Evolutionary conservation across 1,140 invertebrate genomes (phyloP), one percentile per base, ranked within the genome.

Genomic region (Drosophila sechellia): DNA sequence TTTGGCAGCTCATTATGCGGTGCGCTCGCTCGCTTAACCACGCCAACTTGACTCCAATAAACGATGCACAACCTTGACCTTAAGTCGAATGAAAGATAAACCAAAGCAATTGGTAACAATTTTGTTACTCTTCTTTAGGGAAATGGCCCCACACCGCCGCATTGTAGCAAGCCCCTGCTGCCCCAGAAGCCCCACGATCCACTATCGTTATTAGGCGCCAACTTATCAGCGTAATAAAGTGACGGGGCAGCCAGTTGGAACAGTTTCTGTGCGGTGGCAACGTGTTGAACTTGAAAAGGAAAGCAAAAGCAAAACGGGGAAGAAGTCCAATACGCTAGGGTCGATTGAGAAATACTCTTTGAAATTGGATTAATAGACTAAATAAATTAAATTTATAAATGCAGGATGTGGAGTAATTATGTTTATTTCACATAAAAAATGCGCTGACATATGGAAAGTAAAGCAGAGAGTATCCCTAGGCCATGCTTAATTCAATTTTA

Each of bases 231-330:
- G 84, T 89, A 89, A 89, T 89, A 90, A 89, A 89, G 77, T 84
- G 78, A 78, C 75, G 52, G 55, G 46, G 71, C 84, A 89, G 77
- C 84, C 84, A 90, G 53, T 84, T 72, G 84, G 85, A 89, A 89
- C 84, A 77, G 66, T 79, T 87, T 86, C 56, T 46, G 70, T 69
- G 58, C 56, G 55, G 61, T 68, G 54, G 65, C 75, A 83, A 75
- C 76, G 79, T 84, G 84, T 89, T 87, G 84, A 89, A 89, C 84
- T 89, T 89, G 84, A 89, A 89, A 89, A 72, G 77, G 84, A 89
- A 89, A 89, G 75, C 74, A 77, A 49, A 80, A 75, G 60, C 72
- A 65, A 74, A 72, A 52, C 42, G 42, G 57, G 60, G 80, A 77
- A 72, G 35, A 61, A 61, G 27, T 31, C 43, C 45, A 25, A 45